A percentile compares a stretch with the other conserved stretches of the same genome.
phyloP scores from a whole-genome alignment of 2,888 invertebrate genomes.

The Theretra japonica region DNA sequence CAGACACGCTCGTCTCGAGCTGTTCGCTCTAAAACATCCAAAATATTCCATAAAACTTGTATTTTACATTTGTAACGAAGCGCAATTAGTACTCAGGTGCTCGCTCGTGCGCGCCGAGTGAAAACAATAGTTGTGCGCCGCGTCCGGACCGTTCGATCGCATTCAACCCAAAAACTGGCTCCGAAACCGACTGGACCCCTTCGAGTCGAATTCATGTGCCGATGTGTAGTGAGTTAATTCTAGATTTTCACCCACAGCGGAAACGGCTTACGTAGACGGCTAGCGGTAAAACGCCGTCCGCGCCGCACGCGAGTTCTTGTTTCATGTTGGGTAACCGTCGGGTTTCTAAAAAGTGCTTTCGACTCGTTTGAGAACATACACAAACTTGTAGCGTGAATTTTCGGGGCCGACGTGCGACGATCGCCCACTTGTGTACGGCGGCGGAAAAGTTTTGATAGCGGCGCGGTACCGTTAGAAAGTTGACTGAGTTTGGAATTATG shows the following conservation, averaged over 20 bases:
- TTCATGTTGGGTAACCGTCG: slow-evolving; percentile 76
- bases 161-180: slow-evolving; percentile 33
- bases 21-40: slow-evolving; percentile 50
- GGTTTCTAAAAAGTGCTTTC: slow-evolving; percentile 79
- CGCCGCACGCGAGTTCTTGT: slow-evolving; percentile 76
- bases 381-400: slow-evolving; percentile 53
- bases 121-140: slow-evolving; percentile 48
- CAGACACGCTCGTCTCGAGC: slow-evolving; percentile 69
- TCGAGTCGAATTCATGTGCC: slow-evolving; percentile 63
- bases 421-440: slow-evolving; percentile 47
- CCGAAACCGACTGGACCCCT: slow-evolving; percentile 49
- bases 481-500: slow-evolving; percentile 42
- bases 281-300: slow-evolving; percentile 82
- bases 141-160: slow-evolving; percentile 52
- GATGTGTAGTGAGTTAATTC: slow-evolving; percentile 77
- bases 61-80: slow-evolving; percentile 47
- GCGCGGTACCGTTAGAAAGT: slow-evolving; percentile 67
- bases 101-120: slow-evolving; percentile 52
- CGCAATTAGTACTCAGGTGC: slow-evolving; percentile 48
- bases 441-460: slow-evolving; percentile 56
- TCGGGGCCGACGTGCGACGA: slow-evolving; percentile 51
- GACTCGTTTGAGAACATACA: slow-evolving; percentile 59
- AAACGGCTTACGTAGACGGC: slow-evolving; percentile 81
- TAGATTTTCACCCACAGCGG: slow-evolving; percentile 81
- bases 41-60: slow-evolving; percentile 61